Conservation (phyloP, 2,888 invertebrate genomes). For the Tinea semifulvella region DNA sequence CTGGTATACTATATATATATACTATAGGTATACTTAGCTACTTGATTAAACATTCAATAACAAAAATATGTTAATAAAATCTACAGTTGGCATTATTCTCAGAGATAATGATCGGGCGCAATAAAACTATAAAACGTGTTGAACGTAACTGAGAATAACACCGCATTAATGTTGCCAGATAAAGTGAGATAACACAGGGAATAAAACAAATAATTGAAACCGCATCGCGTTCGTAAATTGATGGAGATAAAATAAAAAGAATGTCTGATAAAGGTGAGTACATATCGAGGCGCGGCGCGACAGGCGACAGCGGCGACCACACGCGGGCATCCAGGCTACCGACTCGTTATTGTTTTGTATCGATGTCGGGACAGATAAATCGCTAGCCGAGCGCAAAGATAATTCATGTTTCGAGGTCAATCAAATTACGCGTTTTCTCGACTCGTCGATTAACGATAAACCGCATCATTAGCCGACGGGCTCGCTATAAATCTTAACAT, state of each 20-base stretch:
- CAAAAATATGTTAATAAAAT: too few relatives aligned
- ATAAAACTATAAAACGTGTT: slow-evolving; percentile 22
- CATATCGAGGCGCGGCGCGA: slow-evolving; percentile 4
- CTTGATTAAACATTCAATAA: too few relatives aligned
- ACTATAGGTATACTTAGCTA: too few relatives aligned
- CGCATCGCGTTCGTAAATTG: slow-evolving; percentile 16
- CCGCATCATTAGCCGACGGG: slow-evolving; percentile 4
- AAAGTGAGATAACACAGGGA: slow-evolving; percentile 25
- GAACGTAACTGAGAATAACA: slow-evolving; percentile 20
- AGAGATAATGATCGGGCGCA: slow-evolving; percentile 19
- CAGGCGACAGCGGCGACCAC: slow-evolving; percentile 12
- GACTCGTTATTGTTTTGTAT: slow-evolving; percentile 13
- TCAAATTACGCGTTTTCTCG: slow-evolving; percentile 6
- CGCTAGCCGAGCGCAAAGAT: slow-evolving; percentile 1
- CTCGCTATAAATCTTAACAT: slow-evolving; percentile 9
- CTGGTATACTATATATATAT: too few relatives aligned
- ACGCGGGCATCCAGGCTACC: slow-evolving; percentile 7
- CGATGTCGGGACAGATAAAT: slow-evolving; percentile 3
- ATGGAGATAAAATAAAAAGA: slow-evolving; percentile 10
- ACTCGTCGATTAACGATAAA: slow-evolving; percentile 4
- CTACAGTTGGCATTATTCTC: not conserved
- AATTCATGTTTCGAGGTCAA: slow-evolving; percentile 7
- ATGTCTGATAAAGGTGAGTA: slow-evolving; percentile 9
- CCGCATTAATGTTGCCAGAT: slow-evolving; percentile 22
- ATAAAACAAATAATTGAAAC: slow-evolving; percentile 32